Evolutionary conservation across 1,140 invertebrate species (phyloP), one percentile per base, ranked within the genome.

Genomic region (Procambarus virginalis): DNA sequence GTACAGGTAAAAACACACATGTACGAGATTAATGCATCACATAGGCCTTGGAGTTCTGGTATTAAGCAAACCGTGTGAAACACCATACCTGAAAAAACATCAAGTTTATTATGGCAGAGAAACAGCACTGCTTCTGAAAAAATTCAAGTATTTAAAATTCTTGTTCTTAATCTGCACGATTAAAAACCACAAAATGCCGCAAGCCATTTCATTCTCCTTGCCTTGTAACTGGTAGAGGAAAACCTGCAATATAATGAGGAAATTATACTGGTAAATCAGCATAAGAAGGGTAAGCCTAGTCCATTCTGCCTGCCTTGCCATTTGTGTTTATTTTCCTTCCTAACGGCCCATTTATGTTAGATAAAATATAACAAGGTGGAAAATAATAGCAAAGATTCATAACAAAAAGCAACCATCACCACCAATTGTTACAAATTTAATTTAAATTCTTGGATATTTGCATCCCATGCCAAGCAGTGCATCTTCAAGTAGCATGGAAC

Each of bases 241-340:
- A 68, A 3, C 20, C 68, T 73, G 68, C 34, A 73, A 73, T 34
- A 20, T 20, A 73, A 34, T 73, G 51, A 8, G 5, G 51, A 8
- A 70, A 70, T 70, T 70, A 22, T 64, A 64, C 17, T 17, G 17
- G 17, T 70, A 4, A 68, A n/a, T 70, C 22, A 70, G 20, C 2
- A 78, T 49, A 70, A 84, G 64, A 55, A 73, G 48, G 60, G 83
- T 85, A 90, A 90, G 89, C 89, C 89, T 85, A 90, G 89, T 90
- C 89, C 89, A 90, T 86, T 90, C 89, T 90, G 89, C 89, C 89
- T 90, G 89, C 89, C 89, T 85, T 90, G 77, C 82, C 88, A 82
- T 75, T 34, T 2, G 8, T 88, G 48, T n/a, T 49, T 55, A 17
- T 68, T 60, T 5, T 75, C n/a, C 46, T 77, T 70, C 84, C 77